Evolutionary conservation across 1,140 invertebrate genomes (phyloP), one percentile per base, ranked within the genome.

Genomic region (Lasaia peninsularis): DNA sequence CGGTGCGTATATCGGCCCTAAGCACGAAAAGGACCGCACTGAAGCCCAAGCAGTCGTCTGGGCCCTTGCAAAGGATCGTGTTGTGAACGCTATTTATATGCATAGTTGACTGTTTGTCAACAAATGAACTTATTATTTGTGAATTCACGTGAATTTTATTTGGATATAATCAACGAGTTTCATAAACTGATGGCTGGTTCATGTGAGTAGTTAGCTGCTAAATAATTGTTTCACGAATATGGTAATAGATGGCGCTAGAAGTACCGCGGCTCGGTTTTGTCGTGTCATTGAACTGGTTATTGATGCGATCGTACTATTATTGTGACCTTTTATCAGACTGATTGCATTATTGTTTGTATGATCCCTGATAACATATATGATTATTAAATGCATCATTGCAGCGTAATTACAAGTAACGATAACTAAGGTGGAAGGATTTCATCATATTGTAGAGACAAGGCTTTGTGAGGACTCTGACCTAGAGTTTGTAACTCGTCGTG

Each of bases 181-280:
- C 57, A 56, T 62, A 67, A 67, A 54, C 37, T 32, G 21, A 62
- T 55, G 10, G 35, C 56, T 52, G 58, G 61, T 78, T 74, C 74
- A 81, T 69, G 82, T 86, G 68, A 86, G 82, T 86, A 78, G 68
- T 66, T 75, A 62, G 62, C 62, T 58, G 40, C 24, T 69, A 75
- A 66, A 67, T 71, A 72, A 49, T 55, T 68, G 60, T 68, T 74
- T 65, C 56, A 14, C 0, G 1, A 16, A 33, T 16, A 32, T 35
- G 58, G 64, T 65, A 73, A 78, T 48, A 86, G 82, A 86, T 83
- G 80, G 80, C 82, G 82, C 65, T 83, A 73, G 63, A 48, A 74
- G 80, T 81, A 78, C 76, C 71, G 78, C 77, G 78, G 80, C 77
- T 67, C 66, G 52, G 56, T 56, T 60, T 62, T 65, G 66, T 52